Percentiles rank a stretch among this genome's conserved stretches.
These are phyloP conservation scores for Porites australiensis DNA, from an alignment of 64 coral and sea anemone species.

Conservation along the genomic window DNA sequence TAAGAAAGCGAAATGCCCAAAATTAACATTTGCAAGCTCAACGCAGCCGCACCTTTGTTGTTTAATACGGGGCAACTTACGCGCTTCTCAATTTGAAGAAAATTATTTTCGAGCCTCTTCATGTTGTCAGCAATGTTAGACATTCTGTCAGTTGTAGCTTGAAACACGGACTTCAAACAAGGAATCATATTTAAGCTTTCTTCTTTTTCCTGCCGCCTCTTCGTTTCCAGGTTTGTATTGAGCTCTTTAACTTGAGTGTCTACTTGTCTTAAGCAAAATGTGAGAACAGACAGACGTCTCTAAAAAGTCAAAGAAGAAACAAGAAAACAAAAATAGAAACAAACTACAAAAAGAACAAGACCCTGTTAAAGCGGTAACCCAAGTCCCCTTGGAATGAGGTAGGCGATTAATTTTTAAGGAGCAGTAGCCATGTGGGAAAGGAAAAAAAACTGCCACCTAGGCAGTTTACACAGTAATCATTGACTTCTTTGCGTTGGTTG, in stretches of 20 bases:
- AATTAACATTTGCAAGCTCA: too few species aligned
- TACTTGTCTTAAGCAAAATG: background rate
- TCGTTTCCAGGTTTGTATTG: background rate
- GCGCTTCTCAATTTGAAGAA: background rate
- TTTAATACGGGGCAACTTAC: background rate
- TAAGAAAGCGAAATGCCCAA: too few species aligned
- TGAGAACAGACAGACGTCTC: slow-evolving; percentile 11
- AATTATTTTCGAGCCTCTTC: background rate
- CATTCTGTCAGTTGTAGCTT: background rate
- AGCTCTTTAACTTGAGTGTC: background rate
- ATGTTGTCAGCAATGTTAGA: background rate
- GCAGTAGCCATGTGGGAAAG: too few species aligned
- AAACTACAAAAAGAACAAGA: too few species aligned
- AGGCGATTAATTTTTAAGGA: too few species aligned
- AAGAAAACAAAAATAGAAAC: background rate
- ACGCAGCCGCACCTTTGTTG: too few species aligned
- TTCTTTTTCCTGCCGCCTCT: background rate
- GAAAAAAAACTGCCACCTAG: too few species aligned
- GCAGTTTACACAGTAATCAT: too few species aligned
- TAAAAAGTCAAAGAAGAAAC: background rate
- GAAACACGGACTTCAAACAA: background rate
- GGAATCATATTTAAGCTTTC: background rate
- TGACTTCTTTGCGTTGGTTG: too few species aligned
- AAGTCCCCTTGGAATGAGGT: too few species aligned
- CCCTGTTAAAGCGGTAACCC: too few species aligned